These are phyloP conservation scores for Paramuricea clavata DNA, from an alignment of 92 coral and sea anemone species.

Conservation along the genomic window DNA sequence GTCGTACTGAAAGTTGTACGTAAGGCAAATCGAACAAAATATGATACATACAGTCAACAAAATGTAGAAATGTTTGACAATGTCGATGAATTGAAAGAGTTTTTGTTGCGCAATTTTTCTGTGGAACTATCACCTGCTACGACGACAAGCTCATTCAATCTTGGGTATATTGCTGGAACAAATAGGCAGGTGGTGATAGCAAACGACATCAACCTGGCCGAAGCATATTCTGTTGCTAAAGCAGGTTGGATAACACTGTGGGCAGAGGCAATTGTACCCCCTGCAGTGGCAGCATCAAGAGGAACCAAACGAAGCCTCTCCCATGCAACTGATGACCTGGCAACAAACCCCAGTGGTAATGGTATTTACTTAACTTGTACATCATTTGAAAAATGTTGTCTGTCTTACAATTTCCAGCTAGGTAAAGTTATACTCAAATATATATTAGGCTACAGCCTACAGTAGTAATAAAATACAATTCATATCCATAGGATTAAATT, in stretches of 20 bases:
- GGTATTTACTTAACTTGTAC: not conserved
- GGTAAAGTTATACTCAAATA: no score
- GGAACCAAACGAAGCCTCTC: not conserved
- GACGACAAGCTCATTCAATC: not conserved
- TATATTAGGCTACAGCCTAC: not conserved
- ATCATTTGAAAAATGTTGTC: no score
- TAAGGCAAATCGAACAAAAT: not conserved
- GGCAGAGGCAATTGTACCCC: not conserved
- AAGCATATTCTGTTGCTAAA: conserved; percentile 18
- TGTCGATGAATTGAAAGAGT: not conserved
- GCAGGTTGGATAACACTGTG: conserved; percentile 29
- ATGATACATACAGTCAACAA: conserved; percentile 21
- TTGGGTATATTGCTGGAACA: conserved; percentile 30
- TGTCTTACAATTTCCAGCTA: not conserved
- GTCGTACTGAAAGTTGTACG: conserved; percentile 2
- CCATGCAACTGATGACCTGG: not conserved
- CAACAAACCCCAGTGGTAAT: no score
- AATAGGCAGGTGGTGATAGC: not conserved
- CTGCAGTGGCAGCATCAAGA: not conserved
- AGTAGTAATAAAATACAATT: not conserved
- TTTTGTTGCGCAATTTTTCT: not conserved
- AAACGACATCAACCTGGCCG: not conserved
- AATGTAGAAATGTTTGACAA: not conserved
- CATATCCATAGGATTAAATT: not conserved
- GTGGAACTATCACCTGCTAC: conserved; percentile 14